Evolutionary conservation across 2,888 invertebrate species (phyloP).

Genomic region (Cerastoderma edule): DNA sequence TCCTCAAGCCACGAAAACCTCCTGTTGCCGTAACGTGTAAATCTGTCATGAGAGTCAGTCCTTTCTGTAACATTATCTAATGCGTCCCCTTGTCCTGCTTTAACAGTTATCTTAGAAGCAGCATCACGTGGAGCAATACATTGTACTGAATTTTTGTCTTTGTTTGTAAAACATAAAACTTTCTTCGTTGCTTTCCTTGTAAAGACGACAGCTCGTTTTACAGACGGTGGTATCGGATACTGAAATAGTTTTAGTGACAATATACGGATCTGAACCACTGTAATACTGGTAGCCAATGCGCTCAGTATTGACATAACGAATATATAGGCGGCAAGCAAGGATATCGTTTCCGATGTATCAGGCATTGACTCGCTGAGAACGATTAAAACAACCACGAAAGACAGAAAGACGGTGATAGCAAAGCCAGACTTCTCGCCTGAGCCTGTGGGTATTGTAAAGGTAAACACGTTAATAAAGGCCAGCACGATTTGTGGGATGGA

Average conservation of each 20-base stretch:
- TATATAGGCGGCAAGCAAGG: slow-evolving; percentile 41
- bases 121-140: too few relatives aligned
- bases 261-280: slow-evolving; percentile 36
- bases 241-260: slow-evolving; percentile 12
- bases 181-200: background rate
- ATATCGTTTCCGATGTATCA: slow-evolving; percentile 45
- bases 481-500: slow-evolving; percentile 47
- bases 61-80: background rate
- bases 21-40: background rate
- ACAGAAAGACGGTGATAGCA: slow-evolving; percentile 45
- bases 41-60: background rate
- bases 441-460: slow-evolving; percentile 41
- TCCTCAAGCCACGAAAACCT: slow-evolving; percentile 5
- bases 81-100: too few relatives aligned
- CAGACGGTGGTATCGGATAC: background rate
- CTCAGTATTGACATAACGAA: slow-evolving; percentile 42
- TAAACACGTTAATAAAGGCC: slow-evolving; percentile 47
- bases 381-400: slow-evolving; percentile 46
- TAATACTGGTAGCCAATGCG: slow-evolving; percentile 25
- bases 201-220: background rate
- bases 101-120: too few relatives aligned
- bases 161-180: background rate
- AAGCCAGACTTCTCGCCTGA: slow-evolving; percentile 52
- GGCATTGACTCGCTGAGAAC: slow-evolving; percentile 40
- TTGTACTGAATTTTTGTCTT: background rate